A percentile compares a stretch with the other conserved stretches of the same genome.
These are phyloP conservation scores for Urocolius indicus DNA, from an alignment of 2,113 vertebrate genomes.

Conservation along the genomic window DNA sequence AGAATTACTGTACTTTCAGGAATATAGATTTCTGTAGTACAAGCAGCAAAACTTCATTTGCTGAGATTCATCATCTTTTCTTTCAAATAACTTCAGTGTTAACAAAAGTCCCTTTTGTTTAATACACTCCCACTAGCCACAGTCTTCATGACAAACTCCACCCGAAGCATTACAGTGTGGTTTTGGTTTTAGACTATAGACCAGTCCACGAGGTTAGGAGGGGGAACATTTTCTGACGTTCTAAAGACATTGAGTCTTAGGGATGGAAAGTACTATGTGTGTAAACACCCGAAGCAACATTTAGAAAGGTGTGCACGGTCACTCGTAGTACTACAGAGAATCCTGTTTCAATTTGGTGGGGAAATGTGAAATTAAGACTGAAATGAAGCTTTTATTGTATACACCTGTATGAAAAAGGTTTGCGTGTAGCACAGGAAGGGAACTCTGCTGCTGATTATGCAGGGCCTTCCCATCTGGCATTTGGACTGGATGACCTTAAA, in stretches of 20 bases:
- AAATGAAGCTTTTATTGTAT: neutral
- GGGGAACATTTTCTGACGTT: constrained; percentile 90
- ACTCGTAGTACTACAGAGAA: neutral
- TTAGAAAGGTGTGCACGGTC: constrained; percentile 82
- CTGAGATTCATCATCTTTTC: too few relatives aligned
- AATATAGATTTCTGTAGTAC: too few relatives aligned
- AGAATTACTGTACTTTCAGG: too few relatives aligned
- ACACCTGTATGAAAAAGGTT: neutral
- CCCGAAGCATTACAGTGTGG: neutral
- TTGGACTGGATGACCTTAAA: neutral
- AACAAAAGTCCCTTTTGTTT: neutral
- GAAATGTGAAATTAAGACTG: neutral
- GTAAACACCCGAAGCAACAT: constrained; percentile 88
- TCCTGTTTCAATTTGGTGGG: neutral
- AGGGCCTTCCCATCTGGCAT: neutral
- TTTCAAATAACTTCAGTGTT: neutral
- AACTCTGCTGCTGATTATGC: neutral
- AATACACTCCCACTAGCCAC: neutral
- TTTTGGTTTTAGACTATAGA: constrained; percentile 82
- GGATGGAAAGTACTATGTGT: constrained; percentile 84
- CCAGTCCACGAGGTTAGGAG: constrained; percentile 86
- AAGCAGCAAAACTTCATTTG: too few relatives aligned
- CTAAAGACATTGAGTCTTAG: constrained; percentile 85
- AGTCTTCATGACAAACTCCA: neutral
- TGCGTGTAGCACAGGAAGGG: neutral